Evolutionary conservation across 2,113 vertebrate species (phyloP).

Genomic region (Sporophila hypoxantha): DNA sequence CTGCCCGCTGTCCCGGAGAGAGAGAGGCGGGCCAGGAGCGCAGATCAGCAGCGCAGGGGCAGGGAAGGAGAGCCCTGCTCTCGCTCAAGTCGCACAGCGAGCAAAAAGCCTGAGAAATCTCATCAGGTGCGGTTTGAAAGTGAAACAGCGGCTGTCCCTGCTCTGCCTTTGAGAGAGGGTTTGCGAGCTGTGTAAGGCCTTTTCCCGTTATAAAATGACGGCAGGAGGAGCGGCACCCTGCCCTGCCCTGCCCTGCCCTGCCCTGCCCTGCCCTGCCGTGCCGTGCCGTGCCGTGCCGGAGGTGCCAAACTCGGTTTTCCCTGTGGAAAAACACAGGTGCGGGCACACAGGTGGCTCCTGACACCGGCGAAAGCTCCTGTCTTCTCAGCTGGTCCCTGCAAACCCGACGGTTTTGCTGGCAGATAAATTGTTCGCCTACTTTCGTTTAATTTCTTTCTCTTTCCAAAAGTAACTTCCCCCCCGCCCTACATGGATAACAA

Average conservation of each 20-base stretch:
- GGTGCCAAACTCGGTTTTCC: background rate
- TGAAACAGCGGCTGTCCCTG: background rate
- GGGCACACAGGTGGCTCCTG: background rate
- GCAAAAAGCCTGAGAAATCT: background rate
- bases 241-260: background rate
- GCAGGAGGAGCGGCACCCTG: background rate
- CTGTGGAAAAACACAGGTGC: background rate
- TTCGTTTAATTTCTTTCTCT: background rate
- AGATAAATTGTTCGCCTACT: background rate
- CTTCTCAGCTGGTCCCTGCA: background rate
- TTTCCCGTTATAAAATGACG: background rate
- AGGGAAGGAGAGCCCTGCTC: background rate
- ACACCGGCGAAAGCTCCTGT: background rate
- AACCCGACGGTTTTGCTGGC: background rate
- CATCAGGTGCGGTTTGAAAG: background rate
- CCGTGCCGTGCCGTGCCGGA: background rate
- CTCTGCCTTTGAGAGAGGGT: background rate
- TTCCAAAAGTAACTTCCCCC: background rate
- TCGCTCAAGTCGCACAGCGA: background rate
- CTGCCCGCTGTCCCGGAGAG: background rate
- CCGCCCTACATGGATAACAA: accelerated
- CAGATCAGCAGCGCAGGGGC: accelerated
- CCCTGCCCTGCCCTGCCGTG: background rate
- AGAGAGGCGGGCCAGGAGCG: accelerated
- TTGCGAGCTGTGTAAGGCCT: background rate